A percentile compares a stretch with the other conserved stretches of the same genome.
Conservation (phyloP, 1,140 invertebrate genomes). For the Trachymyrmex cornetzi region DNA sequence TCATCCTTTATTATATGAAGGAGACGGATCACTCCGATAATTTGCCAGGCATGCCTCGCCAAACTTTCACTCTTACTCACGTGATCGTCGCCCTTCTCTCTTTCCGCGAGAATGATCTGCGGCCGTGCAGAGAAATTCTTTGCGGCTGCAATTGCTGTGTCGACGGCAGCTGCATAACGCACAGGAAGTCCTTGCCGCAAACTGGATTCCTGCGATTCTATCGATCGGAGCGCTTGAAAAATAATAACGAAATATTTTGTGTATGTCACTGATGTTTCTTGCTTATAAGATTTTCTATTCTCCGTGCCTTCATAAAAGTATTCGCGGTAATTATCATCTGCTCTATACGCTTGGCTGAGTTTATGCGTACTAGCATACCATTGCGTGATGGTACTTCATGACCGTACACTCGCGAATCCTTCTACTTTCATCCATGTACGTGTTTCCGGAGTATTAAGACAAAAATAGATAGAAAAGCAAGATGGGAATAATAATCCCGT, state of each 20-base stretch:
- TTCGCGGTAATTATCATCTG: conserved; percentile 36
- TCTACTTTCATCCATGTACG: conserved; percentile 39
- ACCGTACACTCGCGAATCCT: conserved; percentile 21
- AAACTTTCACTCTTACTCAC: conserved; percentile 74
- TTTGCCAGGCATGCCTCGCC: conserved; percentile 52
- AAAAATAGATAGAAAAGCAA: conserved; percentile 18
- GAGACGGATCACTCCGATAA: conserved; percentile 42
- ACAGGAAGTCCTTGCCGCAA: conserved; percentile 35
- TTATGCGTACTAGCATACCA: conserved; percentile 35
- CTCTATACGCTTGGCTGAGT: conserved; percentile 30
- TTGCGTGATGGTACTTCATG: conserved; percentile 42
- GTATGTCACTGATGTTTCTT: neutral
- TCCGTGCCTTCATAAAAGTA: conserved; percentile 17
- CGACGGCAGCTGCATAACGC: conserved; percentile 34
- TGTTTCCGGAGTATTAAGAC: conserved; percentile 27
- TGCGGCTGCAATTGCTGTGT: conserved; percentile 6
- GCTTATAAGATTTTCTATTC: conserved; percentile 15
- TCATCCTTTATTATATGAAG: conserved; percentile 8
- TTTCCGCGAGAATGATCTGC: conserved; percentile 55
- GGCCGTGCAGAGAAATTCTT: conserved; percentile 67
- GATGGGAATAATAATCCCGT: conserved; percentile 2
- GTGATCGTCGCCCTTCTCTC: conserved; percentile 58
- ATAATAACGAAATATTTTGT: neutral
- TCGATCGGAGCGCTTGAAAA: conserved; percentile 19
- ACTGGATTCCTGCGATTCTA: conserved; percentile 13